Conservation (phyloP, 2,113 vertebrate genomes). For the Dicaeum eximium region DNA sequence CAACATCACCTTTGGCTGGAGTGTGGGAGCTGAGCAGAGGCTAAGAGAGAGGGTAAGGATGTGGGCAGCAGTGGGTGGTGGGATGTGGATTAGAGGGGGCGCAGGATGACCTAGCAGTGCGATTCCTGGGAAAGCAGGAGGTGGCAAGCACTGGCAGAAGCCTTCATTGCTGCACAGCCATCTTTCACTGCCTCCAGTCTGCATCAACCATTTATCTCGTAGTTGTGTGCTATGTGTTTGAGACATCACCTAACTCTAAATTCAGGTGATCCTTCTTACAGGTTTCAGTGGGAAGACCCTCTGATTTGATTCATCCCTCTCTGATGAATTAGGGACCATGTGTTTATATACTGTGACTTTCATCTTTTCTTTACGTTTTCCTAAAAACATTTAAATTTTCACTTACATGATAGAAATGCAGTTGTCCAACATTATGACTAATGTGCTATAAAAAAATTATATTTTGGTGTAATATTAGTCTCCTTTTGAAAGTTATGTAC, state of each 20-base stretch:
- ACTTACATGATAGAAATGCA: neutral
- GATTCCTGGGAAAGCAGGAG: neutral
- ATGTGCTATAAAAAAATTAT: fast-evolving
- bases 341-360: neutral
- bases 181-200: fast-evolving
- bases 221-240: neutral
- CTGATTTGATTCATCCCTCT: too few species aligned
- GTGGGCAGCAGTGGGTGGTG: neutral
- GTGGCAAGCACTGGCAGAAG: fast-evolving
- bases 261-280: neutral
- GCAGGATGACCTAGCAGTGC: fast-evolving
- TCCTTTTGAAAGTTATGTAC: neutral
- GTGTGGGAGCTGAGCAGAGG: neutral
- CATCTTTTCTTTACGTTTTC: neutral
- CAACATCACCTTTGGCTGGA: neutral
- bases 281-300: neutral
- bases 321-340: neutral
- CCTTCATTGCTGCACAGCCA: neutral
- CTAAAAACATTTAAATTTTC: neutral
- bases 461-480: neutral
- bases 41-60: neutral
- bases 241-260: neutral
- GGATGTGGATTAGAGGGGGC: fast-evolving
- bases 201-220: fast-evolving
- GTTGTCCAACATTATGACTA: neutral